Conservation (phyloP, 2,113 vertebrate genomes). For the Nipponia nippon region DNA sequence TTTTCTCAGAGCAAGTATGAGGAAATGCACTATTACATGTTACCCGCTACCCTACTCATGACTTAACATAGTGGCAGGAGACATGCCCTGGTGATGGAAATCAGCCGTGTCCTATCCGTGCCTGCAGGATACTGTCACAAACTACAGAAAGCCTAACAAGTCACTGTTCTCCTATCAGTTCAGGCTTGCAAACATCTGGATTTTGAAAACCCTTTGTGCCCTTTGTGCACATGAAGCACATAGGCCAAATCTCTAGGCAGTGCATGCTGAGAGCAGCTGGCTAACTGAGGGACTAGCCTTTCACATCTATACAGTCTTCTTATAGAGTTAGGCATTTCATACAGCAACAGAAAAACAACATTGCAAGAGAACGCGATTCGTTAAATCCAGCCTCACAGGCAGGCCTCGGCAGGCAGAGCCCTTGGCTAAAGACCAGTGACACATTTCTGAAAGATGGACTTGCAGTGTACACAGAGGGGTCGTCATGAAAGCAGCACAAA, state of each 20-base stretch:
- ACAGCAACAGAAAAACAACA: not conserved
- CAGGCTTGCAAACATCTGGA: not conserved
- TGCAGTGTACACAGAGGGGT: not conserved
- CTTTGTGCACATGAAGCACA: not conserved
- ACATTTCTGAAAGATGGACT: not conserved
- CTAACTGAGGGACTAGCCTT: not conserved
- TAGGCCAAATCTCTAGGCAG: not conserved
- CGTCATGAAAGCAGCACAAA: not conserved
- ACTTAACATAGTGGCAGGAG: not conserved
- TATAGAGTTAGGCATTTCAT: not conserved
- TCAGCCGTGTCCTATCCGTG: rapidly evolving
- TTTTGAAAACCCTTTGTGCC: not conserved
- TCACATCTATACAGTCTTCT: not conserved
- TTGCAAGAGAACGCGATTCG: not conserved
- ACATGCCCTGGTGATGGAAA: not conserved
- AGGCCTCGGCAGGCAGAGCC: not conserved
- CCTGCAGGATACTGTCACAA: not conserved
- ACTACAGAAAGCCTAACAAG: not conserved
- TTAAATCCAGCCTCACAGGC: not conserved
- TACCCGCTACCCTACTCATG: not conserved
- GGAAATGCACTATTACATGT: not conserved
- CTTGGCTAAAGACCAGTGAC: not conserved
- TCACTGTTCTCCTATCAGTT: not conserved
- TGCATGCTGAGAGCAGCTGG: not conserved
- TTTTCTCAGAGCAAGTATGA: not conserved